Conservation (phyloP, 2,888 invertebrate genomes). For the Mesoligia furuncula region DNA sequence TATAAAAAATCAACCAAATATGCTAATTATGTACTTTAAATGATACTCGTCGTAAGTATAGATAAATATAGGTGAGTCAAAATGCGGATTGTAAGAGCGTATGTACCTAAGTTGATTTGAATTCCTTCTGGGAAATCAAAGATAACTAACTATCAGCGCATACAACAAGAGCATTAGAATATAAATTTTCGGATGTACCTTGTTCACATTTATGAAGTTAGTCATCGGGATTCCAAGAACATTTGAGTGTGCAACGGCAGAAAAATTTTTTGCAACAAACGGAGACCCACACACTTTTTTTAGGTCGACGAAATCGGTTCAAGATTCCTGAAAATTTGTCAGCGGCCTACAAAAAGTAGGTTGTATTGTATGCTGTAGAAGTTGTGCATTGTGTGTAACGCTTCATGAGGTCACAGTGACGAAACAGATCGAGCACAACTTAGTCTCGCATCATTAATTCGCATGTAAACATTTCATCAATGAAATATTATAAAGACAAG, state of each 20-base stretch:
- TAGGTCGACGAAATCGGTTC: background rate
- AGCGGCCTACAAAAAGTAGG: background rate
- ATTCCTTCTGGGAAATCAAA: slow-evolving; percentile 76
- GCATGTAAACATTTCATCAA: slow-evolving; percentile 44
- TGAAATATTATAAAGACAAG: slow-evolving; percentile 47
- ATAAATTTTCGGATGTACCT: slow-evolving; percentile 68
- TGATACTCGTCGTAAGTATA: slow-evolving; percentile 22
- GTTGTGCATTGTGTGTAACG: slow-evolving; percentile 28
- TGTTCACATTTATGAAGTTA: slow-evolving; percentile 58
- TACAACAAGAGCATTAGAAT: slow-evolving; percentile 59
- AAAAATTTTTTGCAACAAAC: slow-evolving; percentile 7
- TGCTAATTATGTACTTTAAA: slow-evolving; percentile 30
- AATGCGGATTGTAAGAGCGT: slow-evolving; percentile 45
- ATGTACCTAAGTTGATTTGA: slow-evolving; percentile 51
- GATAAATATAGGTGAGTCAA: slow-evolving; percentile 67
- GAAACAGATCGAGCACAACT: slow-evolving; percentile 30
- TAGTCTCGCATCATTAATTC: slow-evolving; percentile 46
- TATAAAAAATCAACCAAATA: slow-evolving; percentile 19
- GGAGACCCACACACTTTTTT: background rate
- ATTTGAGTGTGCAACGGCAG: slow-evolving; percentile 41
- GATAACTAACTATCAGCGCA: slow-evolving; percentile 48
- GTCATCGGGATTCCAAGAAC: slow-evolving; percentile 72
- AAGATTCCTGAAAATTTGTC: slow-evolving; percentile 8
- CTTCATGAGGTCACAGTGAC: slow-evolving; percentile 40
- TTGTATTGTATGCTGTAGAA: background rate